These are phyloP conservation scores for Idaea straminata DNA, from an alignment of 2,888 invertebrate species.

Conservation along the genomic window DNA sequence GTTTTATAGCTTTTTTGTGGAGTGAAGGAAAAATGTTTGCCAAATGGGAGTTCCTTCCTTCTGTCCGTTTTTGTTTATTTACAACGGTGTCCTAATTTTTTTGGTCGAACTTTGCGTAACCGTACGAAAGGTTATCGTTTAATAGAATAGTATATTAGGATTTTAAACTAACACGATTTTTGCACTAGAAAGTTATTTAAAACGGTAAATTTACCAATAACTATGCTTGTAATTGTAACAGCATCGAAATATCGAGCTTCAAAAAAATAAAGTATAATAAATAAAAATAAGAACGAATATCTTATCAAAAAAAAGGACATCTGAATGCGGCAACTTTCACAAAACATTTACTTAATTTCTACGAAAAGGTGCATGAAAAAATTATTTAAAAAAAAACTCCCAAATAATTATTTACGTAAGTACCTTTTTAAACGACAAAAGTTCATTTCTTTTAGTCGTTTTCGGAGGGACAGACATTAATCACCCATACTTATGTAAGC, in stretches of 20 bases:
- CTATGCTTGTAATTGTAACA: too few species aligned
- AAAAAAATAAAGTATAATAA: too few species aligned
- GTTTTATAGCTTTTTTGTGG: constrained; percentile 9
- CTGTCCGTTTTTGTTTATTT: constrained; percentile 26
- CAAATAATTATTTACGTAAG: constrained; percentile 35
- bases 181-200: too few species aligned
- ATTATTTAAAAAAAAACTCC: constrained; percentile 45
- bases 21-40: constrained; percentile 23
- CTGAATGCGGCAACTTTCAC: too few species aligned
- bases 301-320: too few species aligned
- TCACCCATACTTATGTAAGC: constrained; percentile 33
- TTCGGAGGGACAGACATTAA: constrained; percentile 42
- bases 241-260: too few species aligned
- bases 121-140: constrained; percentile 39
- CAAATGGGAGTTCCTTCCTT: constrained; percentile 32
- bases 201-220: too few species aligned
- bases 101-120: constrained; percentile 27
- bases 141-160: too few species aligned
- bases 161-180: too few species aligned
- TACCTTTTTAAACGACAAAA: constrained; percentile 27
- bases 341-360: too few species aligned
- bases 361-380: too few species aligned
- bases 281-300: too few species aligned
- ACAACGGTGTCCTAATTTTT: constrained; percentile 32
- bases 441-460: constrained; percentile 39